A percentile compares a stretch with the other conserved stretches of the same genome.
Conservation (phyloP, 1,140 invertebrate species). For the Bacillus rossius region DNA sequence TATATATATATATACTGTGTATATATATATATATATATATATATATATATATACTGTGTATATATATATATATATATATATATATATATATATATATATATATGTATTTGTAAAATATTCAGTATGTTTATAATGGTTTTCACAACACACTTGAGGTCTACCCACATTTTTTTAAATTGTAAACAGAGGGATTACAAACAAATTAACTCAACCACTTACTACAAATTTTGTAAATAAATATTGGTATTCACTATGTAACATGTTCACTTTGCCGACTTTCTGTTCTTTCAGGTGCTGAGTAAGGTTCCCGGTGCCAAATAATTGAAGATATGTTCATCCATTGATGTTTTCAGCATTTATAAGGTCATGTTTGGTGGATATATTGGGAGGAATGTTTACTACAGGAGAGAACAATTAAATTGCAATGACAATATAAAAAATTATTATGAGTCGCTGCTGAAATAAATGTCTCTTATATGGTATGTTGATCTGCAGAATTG, state of each 20-base stretch:
- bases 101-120: neutral
- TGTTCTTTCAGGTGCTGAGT: conserved; percentile 7
- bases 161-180: neutral
- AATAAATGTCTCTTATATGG: too few relatives aligned
- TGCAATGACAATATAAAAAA: neutral
- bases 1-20: too few relatives aligned
- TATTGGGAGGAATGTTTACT: neutral
- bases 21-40: too few relatives aligned
- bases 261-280: too few relatives aligned
- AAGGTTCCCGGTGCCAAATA: conserved; percentile 14
- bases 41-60: too few relatives aligned
- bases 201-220: neutral
- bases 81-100: neutral
- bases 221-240: neutral
- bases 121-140: neutral
- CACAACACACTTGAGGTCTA: neutral
- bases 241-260: neutral
- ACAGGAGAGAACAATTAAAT: neutral
- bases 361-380: neutral
- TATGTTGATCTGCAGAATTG: neutral
- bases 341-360: neutral
- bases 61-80: too few relatives aligned
- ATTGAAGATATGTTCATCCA: neutral
- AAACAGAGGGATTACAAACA: neutral
- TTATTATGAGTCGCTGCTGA: too few relatives aligned